Conservation (phyloP, 2,113 vertebrate species). For the Perognathus longimembris region DNA sequence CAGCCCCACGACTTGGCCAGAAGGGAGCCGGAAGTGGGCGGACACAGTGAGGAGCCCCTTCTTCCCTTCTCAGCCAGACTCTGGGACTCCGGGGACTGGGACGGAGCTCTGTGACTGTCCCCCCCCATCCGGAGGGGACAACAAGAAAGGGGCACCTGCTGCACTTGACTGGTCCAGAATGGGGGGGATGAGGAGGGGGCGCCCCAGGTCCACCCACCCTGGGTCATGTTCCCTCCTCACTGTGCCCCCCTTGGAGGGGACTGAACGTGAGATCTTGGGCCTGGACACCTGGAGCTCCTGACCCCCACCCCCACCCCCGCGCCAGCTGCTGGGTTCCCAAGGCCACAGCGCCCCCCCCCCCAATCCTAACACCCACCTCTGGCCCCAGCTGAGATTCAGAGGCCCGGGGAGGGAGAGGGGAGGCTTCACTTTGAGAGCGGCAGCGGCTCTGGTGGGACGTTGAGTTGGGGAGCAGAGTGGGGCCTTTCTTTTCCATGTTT, state of each 20-base stretch:
- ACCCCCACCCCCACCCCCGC: accelerated
- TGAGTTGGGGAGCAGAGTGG: background rate
- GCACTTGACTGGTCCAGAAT: background rate
- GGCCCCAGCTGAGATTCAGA: background rate
- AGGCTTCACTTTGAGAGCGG: background rate
- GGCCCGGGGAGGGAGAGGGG: background rate
- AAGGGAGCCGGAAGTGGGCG: background rate
- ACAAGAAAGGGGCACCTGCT: background rate
- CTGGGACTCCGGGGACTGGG: background rate
- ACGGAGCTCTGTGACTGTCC: conserved; percentile 6
- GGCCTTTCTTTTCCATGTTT: background rate
- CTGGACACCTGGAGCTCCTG: background rate
- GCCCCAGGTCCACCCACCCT: background rate
- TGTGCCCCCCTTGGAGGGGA: background rate
- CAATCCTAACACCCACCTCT: background rate
- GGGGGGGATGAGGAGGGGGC: background rate
- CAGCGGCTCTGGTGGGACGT: background rate
- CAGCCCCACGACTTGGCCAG: conserved; percentile 9
- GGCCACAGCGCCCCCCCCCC: background rate
- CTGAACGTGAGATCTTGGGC: background rate
- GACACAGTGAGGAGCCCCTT: background rate
- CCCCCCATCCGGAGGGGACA: background rate
- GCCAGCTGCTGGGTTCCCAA: background rate
- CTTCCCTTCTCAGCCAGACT: background rate
- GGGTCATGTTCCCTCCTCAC: background rate